These are phyloP conservation scores for Mesembrinibis cayennensis DNA, from an alignment of 2,113 vertebrate genomes.

Conservation along the genomic window DNA sequence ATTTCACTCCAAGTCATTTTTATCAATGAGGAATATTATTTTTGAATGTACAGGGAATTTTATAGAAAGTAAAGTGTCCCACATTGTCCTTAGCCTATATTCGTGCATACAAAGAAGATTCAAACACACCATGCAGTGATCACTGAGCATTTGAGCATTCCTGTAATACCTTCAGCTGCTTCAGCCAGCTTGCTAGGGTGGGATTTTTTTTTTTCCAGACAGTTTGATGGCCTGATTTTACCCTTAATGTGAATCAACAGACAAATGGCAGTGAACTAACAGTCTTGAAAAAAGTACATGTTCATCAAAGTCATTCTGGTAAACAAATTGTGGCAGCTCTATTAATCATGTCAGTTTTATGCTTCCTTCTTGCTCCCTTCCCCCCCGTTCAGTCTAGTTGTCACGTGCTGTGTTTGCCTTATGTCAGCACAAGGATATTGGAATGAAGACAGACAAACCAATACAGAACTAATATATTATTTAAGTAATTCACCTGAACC, in stretches of 20 bases:
- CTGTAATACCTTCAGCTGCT: neutral
- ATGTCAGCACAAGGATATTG: neutral
- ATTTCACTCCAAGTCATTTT: neutral
- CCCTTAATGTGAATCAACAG: constrained; percentile 20
- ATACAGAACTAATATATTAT: neutral
- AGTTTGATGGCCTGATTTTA: constrained; percentile 38
- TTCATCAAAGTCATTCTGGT: constrained; percentile 53
- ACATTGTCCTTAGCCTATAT: neutral
- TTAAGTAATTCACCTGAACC: neutral
- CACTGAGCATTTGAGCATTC: neutral
- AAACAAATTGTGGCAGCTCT: constrained; percentile 32
- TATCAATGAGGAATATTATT: neutral
- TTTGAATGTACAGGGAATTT: neutral
- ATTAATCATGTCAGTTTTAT: constrained; percentile 16
- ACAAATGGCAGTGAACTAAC: neutral
- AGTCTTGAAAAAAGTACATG: neutral
- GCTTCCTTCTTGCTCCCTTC: neutral
- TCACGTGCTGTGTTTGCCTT: neutral
- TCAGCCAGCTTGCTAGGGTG: neutral
- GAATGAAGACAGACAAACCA: neutral
- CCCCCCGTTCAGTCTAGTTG: neutral
- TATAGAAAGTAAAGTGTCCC: neutral
- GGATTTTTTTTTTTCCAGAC: neutral
- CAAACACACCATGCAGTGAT: neutral
- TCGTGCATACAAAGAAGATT: neutral